A percentile compares a stretch with the other conserved stretches of the same genome.
Evolutionary conservation across 2,888 invertebrate species (phyloP).

Genomic region (Euzetes globulus): DNA sequence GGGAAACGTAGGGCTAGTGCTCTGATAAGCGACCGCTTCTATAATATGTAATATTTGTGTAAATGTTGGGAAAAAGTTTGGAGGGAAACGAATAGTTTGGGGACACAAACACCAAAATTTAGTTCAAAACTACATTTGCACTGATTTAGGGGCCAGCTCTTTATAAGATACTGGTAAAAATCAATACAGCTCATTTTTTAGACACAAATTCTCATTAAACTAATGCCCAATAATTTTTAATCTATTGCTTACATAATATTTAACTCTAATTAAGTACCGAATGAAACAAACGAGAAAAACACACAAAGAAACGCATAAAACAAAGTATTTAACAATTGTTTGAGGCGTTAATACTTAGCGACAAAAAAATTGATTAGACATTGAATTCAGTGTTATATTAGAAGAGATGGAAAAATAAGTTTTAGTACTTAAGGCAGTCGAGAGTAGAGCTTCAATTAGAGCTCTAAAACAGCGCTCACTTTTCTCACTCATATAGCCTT

Average conservation of each 20-base stretch:
- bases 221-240: neutral
- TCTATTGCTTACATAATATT: constrained; percentile 5
- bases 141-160: neutral
- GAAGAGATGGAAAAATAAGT: neutral
- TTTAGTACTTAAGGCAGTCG: neutral
- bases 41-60: constrained; percentile 28
- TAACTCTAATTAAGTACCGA: neutral
- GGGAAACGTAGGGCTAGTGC: constrained; percentile 13
- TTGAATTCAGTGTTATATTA: neutral
- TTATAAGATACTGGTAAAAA: neutral
- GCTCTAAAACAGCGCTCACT: neutral
- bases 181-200: neutral
- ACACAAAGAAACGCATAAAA: neutral
- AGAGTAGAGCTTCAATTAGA: neutral
- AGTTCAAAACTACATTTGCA: neutral
- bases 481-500: constrained; percentile 10
- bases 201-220: neutral
- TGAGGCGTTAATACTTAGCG: neutral
- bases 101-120: neutral
- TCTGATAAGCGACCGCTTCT: constrained; percentile 19
- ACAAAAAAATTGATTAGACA: constrained; percentile 12
- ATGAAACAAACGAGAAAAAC: neutral
- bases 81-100: neutral
- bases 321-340: neutral
- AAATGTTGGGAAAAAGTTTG: constrained; percentile 29